Evolutionary conservation across 2,888 invertebrate genomes (phyloP).

Genomic region (Petrolisthes manimaculis): DNA sequence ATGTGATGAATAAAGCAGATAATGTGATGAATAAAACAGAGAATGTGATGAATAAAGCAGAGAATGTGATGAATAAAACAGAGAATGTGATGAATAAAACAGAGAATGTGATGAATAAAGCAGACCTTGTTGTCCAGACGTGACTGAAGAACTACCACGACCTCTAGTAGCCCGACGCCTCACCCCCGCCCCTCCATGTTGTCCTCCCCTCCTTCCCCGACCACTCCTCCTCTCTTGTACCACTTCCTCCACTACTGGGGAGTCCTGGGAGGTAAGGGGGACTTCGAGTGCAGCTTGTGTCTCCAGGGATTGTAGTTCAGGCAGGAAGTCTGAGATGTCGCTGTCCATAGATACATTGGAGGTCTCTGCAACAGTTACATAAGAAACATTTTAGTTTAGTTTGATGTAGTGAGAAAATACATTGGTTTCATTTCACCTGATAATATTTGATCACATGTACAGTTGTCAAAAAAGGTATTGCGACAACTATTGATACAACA

Average conservation of each 20-base stretch:
- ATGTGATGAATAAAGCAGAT: background rate
- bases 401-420: too few relatives aligned
- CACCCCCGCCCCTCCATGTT: background rate
- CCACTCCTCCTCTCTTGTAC: background rate
- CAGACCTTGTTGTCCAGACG: background rate
- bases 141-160: background rate
- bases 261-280: slow-evolving; percentile 58
- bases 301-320: slow-evolving; percentile 56
- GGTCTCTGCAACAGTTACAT: slow-evolving; percentile 38
- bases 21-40: too few relatives aligned
- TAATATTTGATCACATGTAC: too few relatives aligned
- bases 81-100: background rate
- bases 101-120: background rate
- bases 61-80: background rate
- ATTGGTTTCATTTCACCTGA: too few relatives aligned
- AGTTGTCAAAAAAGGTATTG: too few relatives aligned
- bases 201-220: background rate
- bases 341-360: slow-evolving; percentile 50
- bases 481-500: too few relatives aligned
- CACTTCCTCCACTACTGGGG: slow-evolving; percentile 50
- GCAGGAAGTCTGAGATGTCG: slow-evolving; percentile 62
- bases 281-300: slow-evolving; percentile 63
- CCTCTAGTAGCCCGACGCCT: background rate
- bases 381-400: background rate
- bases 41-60: background rate